These are phyloP conservation scores for Prorops nasuta DNA, from an alignment of 1,140 invertebrate genomes.

Conservation along the genomic window DNA sequence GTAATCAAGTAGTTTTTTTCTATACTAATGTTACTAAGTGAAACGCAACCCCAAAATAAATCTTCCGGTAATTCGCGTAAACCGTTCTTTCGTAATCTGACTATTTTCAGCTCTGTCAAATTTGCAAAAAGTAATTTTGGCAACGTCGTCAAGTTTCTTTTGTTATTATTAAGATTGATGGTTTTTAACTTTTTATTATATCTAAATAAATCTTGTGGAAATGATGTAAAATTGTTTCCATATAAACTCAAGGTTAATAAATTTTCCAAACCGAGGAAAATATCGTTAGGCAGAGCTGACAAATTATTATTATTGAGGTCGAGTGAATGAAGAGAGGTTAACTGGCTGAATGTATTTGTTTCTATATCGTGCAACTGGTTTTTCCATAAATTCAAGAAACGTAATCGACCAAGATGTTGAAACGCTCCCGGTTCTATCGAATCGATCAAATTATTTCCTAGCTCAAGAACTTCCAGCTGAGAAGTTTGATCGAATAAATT, in stretches of 20 bases:
- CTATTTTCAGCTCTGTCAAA: background rate
- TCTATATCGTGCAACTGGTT: slow-evolving; percentile 62
- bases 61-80: background rate
- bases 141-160: background rate
- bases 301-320: slow-evolving; percentile 66
- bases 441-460: slow-evolving; percentile 62
- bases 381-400: slow-evolving; percentile 63
- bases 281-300: slow-evolving; percentile 56
- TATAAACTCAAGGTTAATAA: slow-evolving; percentile 62
- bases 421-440: slow-evolving; percentile 62
- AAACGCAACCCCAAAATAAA: background rate
- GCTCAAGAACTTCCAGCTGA: slow-evolving; percentile 61
- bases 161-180: slow-evolving; percentile 54
- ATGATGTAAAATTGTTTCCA: slow-evolving; percentile 60
- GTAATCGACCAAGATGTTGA: slow-evolving; percentile 58
- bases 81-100: background rate
- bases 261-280: slow-evolving; percentile 61
- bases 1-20: background rate
- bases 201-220: slow-evolving; percentile 62
- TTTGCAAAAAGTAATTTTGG: background rate
- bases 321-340: slow-evolving; percentile 59
- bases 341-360: slow-evolving; percentile 60
- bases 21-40: background rate
- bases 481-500: slow-evolving; percentile 43
- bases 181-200: slow-evolving; percentile 56